Evolutionary conservation across 2,113 vertebrate species (phyloP), one percentile per base, ranked within the genome.

Genomic region (Gallinago undulata): DNA sequence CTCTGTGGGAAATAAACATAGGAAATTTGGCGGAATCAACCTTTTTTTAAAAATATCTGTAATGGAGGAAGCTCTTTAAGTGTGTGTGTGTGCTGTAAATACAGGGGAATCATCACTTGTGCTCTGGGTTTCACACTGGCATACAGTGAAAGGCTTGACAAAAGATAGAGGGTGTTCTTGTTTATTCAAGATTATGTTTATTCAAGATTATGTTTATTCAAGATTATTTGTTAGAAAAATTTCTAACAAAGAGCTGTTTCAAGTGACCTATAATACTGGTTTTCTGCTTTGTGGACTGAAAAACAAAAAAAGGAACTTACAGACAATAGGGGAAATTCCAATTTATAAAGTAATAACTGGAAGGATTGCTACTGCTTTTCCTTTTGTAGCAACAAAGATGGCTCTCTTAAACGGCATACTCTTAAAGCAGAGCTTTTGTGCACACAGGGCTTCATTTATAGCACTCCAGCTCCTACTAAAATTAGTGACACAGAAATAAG

Each of bases 151-250:
- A 92, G 28, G 14, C 33, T 80, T 1, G 1, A 80, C 43, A 86
- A 84, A 75, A 75, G 21, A 77, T 50, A 69, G 11, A 72, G 31
- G 7, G 4, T 68, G 30, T 63, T 57, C 73, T 67, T 94, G 50
- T 86, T 94, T 90, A 55, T 86, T 84, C 25, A 80, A 76, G 68
- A 89, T 77, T 77, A 92, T 41, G 17, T 95, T 94, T 80, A n/a
- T n/a, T n/a, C n/a, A n/a, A n/a, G n/a, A n/a, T n/a, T n/a, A n/a
- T 94, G 50, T 83, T 94, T 90, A 55, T 86, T 84, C 25, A 80
- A 76, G 68, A 89, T 77, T 77, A 92, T 41, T n/a, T n/a, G n/a
- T n/a, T n/a, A n/a, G n/a, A n/a, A n/a, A n/a, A n/a, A n/a, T 53
- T 39, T 39, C 89, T 90, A 80, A 92, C 67, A 93, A 87, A 78